These are phyloP conservation scores for Zosterops japonicus DNA, from an alignment of 2,113 vertebrate species.

Conservation along the genomic window DNA sequence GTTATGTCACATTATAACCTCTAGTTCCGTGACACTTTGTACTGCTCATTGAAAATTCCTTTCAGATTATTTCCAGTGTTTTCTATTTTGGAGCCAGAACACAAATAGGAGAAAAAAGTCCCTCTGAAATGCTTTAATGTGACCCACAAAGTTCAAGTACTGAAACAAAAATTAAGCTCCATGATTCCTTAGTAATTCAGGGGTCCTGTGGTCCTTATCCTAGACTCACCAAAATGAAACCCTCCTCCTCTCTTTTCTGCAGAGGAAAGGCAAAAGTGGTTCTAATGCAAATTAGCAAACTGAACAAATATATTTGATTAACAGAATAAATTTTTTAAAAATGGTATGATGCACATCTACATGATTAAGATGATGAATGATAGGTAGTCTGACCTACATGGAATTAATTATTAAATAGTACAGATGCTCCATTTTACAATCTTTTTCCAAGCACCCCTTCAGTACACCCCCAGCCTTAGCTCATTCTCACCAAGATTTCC, in stretches of 20 bases:
- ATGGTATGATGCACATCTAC: neutral
- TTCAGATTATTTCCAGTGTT: neutral
- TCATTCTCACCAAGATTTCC: slow-evolving; percentile 79
- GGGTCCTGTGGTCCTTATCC: neutral
- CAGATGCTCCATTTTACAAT: neutral
- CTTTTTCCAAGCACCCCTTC: neutral
- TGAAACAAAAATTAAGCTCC: neutral
- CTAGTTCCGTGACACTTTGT: neutral
- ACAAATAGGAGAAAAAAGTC: neutral
- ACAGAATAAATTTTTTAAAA: neutral
- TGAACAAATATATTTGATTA: neutral
- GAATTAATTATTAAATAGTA: neutral
- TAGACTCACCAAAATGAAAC: neutral
- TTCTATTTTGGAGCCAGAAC: neutral
- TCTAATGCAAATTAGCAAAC: neutral
- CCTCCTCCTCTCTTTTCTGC: neutral
- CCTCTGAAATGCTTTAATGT: neutral
- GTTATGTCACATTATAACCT: neutral
- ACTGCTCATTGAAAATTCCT: neutral
- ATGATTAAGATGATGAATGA: neutral
- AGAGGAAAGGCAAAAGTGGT: neutral
- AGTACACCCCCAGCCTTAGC: neutral
- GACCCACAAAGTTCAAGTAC: neutral
- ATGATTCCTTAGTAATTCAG: neutral
- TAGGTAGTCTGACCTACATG: neutral